Conservation (phyloP, 1,140 invertebrate species). For the Dolichoris vasculosae region DNA sequence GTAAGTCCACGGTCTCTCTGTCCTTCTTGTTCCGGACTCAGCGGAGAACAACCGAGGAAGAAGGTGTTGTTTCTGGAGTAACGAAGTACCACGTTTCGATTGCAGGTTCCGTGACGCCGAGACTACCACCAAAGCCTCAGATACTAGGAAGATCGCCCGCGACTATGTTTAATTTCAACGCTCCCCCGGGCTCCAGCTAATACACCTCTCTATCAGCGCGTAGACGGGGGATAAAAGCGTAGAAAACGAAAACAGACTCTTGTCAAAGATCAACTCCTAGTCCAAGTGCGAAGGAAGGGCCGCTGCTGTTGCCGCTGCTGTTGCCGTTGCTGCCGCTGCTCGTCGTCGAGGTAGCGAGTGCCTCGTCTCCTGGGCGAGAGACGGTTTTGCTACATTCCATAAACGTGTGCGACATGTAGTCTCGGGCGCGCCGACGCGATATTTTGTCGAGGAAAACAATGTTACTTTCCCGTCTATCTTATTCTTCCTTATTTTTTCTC, state of each 20-base stretch:
- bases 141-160: conserved; percentile 69
- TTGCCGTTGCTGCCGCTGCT: no score
- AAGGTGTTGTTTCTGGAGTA: no score
- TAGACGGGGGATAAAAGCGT: conserved; percentile 24
- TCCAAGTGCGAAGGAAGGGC: conserved; percentile 28
- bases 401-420: conserved; percentile 22
- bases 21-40: no score
- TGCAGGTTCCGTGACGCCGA: conserved; percentile 70
- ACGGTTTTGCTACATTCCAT: conserved; percentile 47
- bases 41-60: no score
- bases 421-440: conserved; percentile 5
- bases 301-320: neutral
- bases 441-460: neutral
- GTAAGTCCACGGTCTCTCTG: conserved; percentile 56
- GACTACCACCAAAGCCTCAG: conserved; percentile 72
- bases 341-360: no score
- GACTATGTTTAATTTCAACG: conserved; percentile 73
- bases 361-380: conserved; percentile 9
- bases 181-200: conserved; percentile 70
- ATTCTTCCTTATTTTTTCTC: neutral
- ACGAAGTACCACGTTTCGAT: neutral
- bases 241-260: conserved; percentile 40
- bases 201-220: conserved; percentile 21
- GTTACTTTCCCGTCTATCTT: neutral
- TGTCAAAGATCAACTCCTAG: conserved; percentile 48